Evolutionary conservation across 2,797 vertebrate genomes (phyloP).

Genomic region (Streptopelia turtur): DNA sequence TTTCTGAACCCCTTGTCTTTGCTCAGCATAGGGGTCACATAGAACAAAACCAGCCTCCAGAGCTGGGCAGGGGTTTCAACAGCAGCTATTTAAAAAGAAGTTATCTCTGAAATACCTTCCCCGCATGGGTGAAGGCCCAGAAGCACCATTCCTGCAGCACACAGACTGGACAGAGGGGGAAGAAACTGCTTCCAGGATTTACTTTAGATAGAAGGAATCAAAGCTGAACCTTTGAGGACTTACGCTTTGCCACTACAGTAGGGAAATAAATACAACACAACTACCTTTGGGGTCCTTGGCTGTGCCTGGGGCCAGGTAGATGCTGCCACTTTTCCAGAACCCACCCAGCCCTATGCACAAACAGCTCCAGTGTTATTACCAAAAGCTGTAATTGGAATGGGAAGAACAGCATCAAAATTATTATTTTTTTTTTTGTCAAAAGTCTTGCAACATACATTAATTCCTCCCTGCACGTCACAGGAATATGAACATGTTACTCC

Average conservation of each 20-base stretch:
- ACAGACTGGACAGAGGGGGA: fast-evolving
- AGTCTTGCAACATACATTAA: neutral
- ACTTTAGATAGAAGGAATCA: neutral
- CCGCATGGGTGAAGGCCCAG: neutral
- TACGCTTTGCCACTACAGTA: neutral
- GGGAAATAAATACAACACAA: neutral
- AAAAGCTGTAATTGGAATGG: neutral
- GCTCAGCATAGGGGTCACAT: neutral
- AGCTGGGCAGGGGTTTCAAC: neutral
- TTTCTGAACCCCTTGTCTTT: neutral
- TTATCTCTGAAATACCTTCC: neutral
- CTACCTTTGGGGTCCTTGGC: neutral
- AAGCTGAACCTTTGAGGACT: neutral
- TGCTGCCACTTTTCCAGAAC: neutral
- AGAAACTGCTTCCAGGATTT: neutral
- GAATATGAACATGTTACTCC: fast-evolving
- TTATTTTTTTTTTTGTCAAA: too few relatives aligned
- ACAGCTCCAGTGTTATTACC: neutral
- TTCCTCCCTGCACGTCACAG: neutral
- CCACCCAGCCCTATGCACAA: neutral
- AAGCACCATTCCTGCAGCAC: neutral
- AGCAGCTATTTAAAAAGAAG: neutral
- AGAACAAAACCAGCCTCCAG: neutral
- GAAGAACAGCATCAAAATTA: neutral
- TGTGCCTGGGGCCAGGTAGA: neutral